phyloP scores from a whole-genome alignment of 2,797 vertebrate species.

The Sebastes glaucus region DNA sequence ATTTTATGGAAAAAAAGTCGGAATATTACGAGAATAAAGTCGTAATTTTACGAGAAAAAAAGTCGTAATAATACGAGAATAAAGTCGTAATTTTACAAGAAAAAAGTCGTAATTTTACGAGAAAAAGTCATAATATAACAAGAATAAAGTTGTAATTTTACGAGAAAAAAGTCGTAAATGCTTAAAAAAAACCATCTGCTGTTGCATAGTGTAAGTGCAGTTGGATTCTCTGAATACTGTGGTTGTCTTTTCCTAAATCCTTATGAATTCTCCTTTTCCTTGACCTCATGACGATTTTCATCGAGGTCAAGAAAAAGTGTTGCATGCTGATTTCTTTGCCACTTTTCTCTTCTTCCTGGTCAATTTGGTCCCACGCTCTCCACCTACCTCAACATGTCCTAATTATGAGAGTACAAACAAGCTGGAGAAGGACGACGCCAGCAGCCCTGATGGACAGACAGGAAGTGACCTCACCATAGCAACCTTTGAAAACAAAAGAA shows the following conservation, averaged over 20 bases:
- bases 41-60: no score
- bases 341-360: background rate
- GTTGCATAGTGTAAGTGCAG: no score
- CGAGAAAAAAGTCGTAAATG: rapidly evolving
- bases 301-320: background rate
- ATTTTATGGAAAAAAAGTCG: rapidly evolving
- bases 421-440: background rate
- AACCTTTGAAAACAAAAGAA: constrained; percentile 33
- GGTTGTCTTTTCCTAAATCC: no score
- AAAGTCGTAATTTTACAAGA: rapidly evolving
- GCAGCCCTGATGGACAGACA: background rate
- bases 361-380: background rate
- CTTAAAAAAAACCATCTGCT: no score
- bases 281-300: no score
- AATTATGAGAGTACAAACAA: background rate
- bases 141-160: no score
- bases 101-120: no score
- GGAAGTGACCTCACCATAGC: constrained; percentile 34
- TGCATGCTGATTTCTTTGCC: background rate
- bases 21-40: no score
- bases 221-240: rapidly evolving
- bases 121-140: no score
- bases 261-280: no score
- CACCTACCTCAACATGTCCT: background rate
- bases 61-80: no score